phyloP scores from a whole-genome alignment of 2,113 vertebrate species.

The Ciconia maguari region DNA sequence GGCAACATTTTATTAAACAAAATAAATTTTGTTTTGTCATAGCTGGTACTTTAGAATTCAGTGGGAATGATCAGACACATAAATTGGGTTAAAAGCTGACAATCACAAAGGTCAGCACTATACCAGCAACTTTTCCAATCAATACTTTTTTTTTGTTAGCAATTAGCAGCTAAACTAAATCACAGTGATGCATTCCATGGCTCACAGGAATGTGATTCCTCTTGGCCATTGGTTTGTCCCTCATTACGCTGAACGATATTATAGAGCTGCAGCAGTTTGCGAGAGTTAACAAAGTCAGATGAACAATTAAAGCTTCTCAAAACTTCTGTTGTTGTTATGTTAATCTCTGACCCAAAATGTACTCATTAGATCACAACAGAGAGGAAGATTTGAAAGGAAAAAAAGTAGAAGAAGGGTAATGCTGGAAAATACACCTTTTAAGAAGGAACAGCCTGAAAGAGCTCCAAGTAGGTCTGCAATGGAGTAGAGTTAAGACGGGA shows the following conservation, averaged over 20 bases:
- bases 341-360: background rate
- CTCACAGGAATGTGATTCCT: background rate
- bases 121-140: slow-evolving; percentile 3
- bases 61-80: background rate
- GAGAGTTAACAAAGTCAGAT: background rate
- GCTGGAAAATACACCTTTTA: background rate
- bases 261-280: background rate
- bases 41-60: background rate
- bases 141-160: background rate
- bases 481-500: background rate
- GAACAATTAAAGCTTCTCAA: background rate
- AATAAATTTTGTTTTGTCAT: slow-evolving; percentile 70
- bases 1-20: slow-evolving; percentile 61
- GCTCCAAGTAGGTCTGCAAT: background rate
- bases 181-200: background rate
- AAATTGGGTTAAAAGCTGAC: slow-evolving; percentile 18
- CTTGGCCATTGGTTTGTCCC: background rate
- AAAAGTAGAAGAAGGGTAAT: background rate
- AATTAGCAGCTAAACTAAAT: slow-evolving; percentile 21
- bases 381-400: background rate
- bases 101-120: background rate
- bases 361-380: background rate
- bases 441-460: background rate
- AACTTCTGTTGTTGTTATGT: background rate
- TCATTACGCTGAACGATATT: background rate